phyloP scores from a whole-genome alignment of 92 coral and sea anemone genomes.

The Nematostella vectensis region DNA sequence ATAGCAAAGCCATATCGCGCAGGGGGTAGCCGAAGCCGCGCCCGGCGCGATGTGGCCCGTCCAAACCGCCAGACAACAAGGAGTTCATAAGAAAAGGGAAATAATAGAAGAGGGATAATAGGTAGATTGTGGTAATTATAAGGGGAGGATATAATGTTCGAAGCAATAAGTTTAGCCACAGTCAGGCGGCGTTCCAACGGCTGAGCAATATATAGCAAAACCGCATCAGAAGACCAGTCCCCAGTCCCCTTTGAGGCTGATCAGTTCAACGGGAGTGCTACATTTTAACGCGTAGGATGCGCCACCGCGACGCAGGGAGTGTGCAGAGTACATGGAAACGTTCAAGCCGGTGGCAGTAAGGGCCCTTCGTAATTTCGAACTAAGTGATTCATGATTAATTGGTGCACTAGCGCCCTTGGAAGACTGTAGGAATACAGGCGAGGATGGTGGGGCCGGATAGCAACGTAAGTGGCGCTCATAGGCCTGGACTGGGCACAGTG shows the following conservation, averaged over 20 bases:
- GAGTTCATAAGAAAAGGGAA: not conserved
- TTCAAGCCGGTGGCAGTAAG: not conserved
- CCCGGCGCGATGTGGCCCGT: slow-evolving; percentile 1
- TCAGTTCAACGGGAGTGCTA: slow-evolving; percentile 11
- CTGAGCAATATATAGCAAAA: slow-evolving; percentile 8
- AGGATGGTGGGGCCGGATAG: slow-evolving; percentile 9
- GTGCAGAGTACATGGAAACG: slow-evolving; percentile 22
- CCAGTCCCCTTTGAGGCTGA: slow-evolving; percentile 18
- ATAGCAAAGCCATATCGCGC: not conserved
- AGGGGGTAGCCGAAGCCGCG: not conserved
- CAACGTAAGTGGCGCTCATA: slow-evolving; percentile 10
- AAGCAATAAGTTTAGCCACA: slow-evolving; percentile 4
- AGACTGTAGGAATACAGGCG: not conserved
- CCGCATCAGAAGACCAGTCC: slow-evolving; percentile 20
- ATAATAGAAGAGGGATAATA: too few species aligned
- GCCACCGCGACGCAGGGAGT: slow-evolving; percentile 25
- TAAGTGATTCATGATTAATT: slow-evolving; percentile 1
- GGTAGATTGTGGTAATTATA: too few species aligned
- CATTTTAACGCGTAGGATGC: slow-evolving; percentile 13
- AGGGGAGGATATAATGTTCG: slow-evolving; percentile 3
- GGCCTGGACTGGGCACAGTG: slow-evolving; percentile 5
- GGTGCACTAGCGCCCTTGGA: slow-evolving; percentile 3
- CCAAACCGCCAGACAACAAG: not conserved
- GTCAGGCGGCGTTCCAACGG: slow-evolving; percentile 5
- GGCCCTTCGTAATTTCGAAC: not conserved